These are phyloP conservation scores for Micrastur ruficollis DNA, from an alignment of 2,797 vertebrate genomes.

Conservation along the genomic window DNA sequence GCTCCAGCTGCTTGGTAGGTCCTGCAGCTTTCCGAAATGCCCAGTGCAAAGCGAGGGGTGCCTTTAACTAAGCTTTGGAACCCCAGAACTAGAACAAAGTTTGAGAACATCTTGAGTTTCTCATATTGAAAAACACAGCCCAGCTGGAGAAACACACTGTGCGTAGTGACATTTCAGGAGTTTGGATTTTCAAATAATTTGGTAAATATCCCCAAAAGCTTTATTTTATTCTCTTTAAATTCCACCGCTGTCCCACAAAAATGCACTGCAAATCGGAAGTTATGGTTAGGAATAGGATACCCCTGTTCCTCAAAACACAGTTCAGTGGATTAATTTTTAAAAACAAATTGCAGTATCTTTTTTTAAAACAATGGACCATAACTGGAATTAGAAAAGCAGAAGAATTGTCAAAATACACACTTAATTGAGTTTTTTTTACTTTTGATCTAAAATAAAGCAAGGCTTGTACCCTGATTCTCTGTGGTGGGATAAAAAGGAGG, in stretches of 20 bases:
- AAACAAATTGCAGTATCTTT: neutral
- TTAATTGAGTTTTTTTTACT: neutral
- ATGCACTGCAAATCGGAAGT: neutral
- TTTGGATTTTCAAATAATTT: neutral
- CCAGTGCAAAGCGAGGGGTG: fast-evolving
- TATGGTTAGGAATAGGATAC: fast-evolving
- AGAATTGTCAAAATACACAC: neutral
- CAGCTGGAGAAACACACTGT: neutral
- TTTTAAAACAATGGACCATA: neutral
- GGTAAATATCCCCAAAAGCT: neutral
- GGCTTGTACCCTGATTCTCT: neutral
- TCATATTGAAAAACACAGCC: neutral
- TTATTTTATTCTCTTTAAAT: neutral
- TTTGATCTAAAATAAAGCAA: neutral
- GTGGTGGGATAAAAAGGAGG: neutral
- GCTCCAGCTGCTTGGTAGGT: neutral
- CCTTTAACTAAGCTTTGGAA: neutral
- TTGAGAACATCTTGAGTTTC: neutral
- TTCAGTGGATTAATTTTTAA: neutral
- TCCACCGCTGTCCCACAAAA: neutral
- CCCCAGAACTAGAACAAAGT: neutral
- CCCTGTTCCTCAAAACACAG: neutral
- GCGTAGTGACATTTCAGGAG: neutral
- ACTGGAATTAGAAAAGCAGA: neutral
- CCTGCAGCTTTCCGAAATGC: fast-evolving